phyloP scores from a whole-genome alignment of 2,888 invertebrate genomes.

The Helobdella robusta region DNA sequence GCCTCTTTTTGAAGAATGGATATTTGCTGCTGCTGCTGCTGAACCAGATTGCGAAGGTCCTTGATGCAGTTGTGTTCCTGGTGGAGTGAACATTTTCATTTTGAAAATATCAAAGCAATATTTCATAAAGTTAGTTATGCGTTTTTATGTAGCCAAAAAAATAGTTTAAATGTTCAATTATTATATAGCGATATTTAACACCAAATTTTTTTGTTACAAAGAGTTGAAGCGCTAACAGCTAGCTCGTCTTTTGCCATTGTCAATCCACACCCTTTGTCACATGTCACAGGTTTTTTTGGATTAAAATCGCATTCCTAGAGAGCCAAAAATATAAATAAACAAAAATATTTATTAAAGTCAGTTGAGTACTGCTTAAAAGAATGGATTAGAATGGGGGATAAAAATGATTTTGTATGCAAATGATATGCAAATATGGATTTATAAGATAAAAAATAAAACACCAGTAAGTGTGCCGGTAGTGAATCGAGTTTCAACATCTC shows the following conservation, averaged over 20 bases:
- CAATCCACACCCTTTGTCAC: conserved; percentile 84
- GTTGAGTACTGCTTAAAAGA: not conserved
- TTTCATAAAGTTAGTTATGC: no score
- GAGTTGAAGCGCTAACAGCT: conserved; percentile 51
- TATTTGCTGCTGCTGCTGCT: conserved; percentile 75
- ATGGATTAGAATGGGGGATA: not conserved
- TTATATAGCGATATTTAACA: no score
- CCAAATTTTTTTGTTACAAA: no score
- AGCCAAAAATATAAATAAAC: conserved; percentile 31
- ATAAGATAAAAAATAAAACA: not conserved
- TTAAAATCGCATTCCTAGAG: conserved; percentile 83
- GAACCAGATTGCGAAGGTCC: conserved; percentile 58
- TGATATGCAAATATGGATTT: not conserved
- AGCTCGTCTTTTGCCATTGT: conserved; percentile 89
- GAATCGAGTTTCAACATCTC: conserved; percentile 74
- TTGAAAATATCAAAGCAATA: no score
- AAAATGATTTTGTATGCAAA: not conserved
- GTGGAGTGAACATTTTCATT: no score
- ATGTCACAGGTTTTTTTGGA: conserved; percentile 82
- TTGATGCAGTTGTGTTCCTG: conserved; percentile 82
- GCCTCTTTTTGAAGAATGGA: conserved; percentile 76
- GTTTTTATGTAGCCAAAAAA: no score
- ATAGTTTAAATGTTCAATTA: no score
- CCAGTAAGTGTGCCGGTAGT: conserved; percentile 67
- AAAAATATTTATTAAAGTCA: not conserved